Base-by-base conservation (phyloP, 2,888 invertebrate species). In the Automeris io region DNA sequence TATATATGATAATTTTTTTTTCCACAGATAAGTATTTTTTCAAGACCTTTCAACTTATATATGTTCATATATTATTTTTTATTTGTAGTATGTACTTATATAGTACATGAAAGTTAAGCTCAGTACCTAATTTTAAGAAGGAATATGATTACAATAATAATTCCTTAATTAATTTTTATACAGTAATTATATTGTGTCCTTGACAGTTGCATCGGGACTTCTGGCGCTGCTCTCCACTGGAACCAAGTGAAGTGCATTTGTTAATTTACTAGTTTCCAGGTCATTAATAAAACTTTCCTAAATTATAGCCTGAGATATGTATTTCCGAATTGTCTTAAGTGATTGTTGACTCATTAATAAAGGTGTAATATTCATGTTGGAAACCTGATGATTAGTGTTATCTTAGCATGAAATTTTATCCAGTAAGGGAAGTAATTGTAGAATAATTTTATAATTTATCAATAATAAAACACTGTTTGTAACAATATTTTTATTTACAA, bases 191-290 rank as follows among this genome's bases (percentile, higher is more conserved):
- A 90, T 96, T 37, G 87, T 97, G 40, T 98, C 98, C 1, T 93
- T 99, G 51, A 93, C 95, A 21, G 88, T 90, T 34, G 95, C 98
- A 8, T 95, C 97, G 43, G 98, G 97, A 46, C 87, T 98, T 9
- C 87, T 99, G 56, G 98, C 98, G 29, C 89, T 99, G 40, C 91
- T 99, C 57, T 99, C 99, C n/a, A 98, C 98, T 36, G 95, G 96
- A 68, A 92, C 92, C 50, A 91, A 93, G 76, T 92, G 88, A 89
- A 47, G 13, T 29, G 25, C 25, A 40, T 34, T 36, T 37, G 33
- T n/a, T 7, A 22, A 21, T 6, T 7, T 11, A 29, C 29, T 22
- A 16, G 21, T 26, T 39, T 18, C 21, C 19, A 26, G 8, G 2
- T 23, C n/a, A 5, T 3, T 23, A 3, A 23, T 9, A 13, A 19